Evolutionary conservation across 1,140 invertebrate species (phyloP).

Genomic region (Rhopalosiphum maidis): DNA sequence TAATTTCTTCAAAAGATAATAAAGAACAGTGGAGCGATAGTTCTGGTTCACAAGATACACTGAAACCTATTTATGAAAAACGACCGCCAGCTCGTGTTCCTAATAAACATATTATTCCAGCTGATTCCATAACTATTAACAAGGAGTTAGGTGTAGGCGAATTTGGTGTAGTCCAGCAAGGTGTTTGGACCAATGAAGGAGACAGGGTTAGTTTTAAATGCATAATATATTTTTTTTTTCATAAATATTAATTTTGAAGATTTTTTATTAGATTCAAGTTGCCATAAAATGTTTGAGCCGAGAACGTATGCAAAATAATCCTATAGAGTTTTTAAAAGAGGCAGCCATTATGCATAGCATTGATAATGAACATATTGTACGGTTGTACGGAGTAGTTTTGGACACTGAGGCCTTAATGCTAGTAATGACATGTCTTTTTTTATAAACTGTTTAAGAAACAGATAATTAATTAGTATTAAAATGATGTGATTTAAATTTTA

Average conservation of each 20-base stretch:
- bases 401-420: conserved; percentile 95
- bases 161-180: conserved; percentile 97
- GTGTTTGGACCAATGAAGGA: conserved; percentile 95
- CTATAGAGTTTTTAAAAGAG: conserved; percentile 96
- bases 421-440: conserved; percentile 66
- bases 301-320: conserved; percentile 93
- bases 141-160: conserved; percentile 95
- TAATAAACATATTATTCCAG: conserved; percentile 94
- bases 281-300: conserved; percentile 95
- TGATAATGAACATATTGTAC: conserved; percentile 94
- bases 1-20: conserved; percentile 64
- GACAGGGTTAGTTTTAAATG: conserved; percentile 73
- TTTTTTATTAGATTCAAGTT: conserved; percentile 80
- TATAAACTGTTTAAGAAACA: background rate
- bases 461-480: background rate
- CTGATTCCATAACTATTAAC: conserved; percentile 90
- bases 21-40: conserved; percentile 62
- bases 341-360: conserved; percentile 98
- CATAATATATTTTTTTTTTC: background rate
- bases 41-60: conserved; percentile 59
- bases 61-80: conserved; percentile 59
- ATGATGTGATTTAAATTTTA: conserved; percentile 62
- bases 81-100: conserved; percentile 69
- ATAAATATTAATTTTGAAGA: background rate
- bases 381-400: conserved; percentile 95